A percentile compares a stretch with the other conserved stretches of the same genome.
Evolutionary conservation across 2,113 vertebrate species (phyloP).

Genomic region (Tursiops truncatus): DNA sequence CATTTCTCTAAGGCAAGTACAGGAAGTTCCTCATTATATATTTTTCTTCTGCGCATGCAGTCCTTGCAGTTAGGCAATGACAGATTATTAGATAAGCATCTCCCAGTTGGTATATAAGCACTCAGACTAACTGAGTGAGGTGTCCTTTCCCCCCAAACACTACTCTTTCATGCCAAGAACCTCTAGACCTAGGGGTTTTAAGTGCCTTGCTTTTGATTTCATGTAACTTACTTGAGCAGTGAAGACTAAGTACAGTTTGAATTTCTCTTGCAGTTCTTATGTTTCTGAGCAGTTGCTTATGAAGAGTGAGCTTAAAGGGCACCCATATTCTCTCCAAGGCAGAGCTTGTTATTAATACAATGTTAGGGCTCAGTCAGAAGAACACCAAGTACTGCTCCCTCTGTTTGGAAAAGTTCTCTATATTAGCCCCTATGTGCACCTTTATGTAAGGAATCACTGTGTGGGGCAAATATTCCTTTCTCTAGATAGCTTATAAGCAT

Average conservation of each 20-base stretch:
- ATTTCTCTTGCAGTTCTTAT: slow-evolving; percentile 23
- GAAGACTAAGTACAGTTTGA: neutral
- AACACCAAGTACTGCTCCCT: neutral
- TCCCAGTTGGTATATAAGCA: neutral
- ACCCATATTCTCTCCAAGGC: neutral
- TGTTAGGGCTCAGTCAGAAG: neutral
- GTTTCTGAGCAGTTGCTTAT: slow-evolving; percentile 19
- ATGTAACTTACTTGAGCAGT: neutral
- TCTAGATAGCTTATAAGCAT: slow-evolving; percentile 60
- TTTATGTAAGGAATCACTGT: slow-evolving; percentile 39
- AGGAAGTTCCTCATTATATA: neutral
- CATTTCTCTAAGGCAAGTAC: neutral
- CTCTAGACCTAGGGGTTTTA: neutral
- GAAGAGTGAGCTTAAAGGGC: neutral
- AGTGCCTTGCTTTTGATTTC: slow-evolving; percentile 2
- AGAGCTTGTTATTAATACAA: slow-evolving; percentile 1
- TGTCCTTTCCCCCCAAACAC: neutral
- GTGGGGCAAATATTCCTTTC: slow-evolving; percentile 14
- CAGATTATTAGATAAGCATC: neutral
- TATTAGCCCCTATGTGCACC: slow-evolving; percentile 16
- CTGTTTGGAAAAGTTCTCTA: slow-evolving; percentile 43
- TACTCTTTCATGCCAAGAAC: neutral
- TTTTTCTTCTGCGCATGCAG: neutral
- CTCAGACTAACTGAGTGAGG: neutral
- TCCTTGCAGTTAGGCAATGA: neutral